Evolutionary conservation across 2,797 vertebrate genomes (phyloP).

Genomic region (Holocentrus rufus): DNA sequence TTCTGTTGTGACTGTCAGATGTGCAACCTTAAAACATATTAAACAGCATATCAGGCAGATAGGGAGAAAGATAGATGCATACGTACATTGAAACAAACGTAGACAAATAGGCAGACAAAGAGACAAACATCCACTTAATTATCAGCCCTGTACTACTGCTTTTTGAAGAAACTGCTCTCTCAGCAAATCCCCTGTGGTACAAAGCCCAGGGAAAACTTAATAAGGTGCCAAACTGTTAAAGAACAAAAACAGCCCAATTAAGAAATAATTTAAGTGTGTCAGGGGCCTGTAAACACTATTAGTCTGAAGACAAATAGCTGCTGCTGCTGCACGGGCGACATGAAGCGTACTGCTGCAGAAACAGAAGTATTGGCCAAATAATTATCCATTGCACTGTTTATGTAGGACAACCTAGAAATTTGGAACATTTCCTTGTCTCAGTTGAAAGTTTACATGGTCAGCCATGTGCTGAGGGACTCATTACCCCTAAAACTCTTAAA

Average conservation of each 20-base stretch:
- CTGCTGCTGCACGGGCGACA: constrained; percentile 5
- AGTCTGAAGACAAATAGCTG: constrained; percentile 30
- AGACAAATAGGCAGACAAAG: background rate
- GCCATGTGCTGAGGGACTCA: no score
- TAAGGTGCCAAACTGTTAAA: constrained; percentile 32
- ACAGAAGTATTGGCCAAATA: background rate
- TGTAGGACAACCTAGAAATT: no score
- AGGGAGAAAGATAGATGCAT: background rate
- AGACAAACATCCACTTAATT: constrained; percentile 26
- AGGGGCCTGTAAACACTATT: constrained; percentile 39
- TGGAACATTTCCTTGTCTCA: no score
- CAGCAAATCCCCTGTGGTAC: constrained; percentile 22
- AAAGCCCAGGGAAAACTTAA: background rate
- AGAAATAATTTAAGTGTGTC: constrained; percentile 37
- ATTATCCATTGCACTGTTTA: background rate
- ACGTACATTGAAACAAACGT: background rate
- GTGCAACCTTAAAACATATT: no score
- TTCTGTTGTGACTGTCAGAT: constrained; percentile 13
- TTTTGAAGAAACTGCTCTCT: constrained; percentile 21
- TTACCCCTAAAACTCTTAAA: no score
- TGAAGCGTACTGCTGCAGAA: constrained; percentile 8
- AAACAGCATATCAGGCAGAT: no score
- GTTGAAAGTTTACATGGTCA: no score
- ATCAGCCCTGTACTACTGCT: constrained; percentile 27
- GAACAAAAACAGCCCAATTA: constrained; percentile 39